Percentiles rank a stretch among this genome's conserved stretches.
Conservation (phyloP, 37 sponge, comb jelly and placozoan species). For the Theonella swinhoei region DNA sequence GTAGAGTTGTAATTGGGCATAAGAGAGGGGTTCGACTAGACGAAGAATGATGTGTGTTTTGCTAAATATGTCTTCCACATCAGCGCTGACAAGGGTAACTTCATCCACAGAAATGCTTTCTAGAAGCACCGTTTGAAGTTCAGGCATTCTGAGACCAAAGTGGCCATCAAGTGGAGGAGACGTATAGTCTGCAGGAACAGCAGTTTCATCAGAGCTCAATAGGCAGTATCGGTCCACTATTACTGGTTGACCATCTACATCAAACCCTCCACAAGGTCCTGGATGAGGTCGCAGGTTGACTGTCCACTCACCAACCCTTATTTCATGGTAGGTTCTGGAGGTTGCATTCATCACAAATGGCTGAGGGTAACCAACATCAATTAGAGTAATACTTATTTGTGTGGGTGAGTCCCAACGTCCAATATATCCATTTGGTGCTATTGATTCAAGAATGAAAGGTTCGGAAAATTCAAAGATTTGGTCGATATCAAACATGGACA, state of each 20-base stretch:
- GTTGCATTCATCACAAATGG: constrained; percentile 31
- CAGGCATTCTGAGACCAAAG: constrained; percentile 77
- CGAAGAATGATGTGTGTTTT: constrained; percentile 57
- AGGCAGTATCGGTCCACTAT: constrained; percentile 62
- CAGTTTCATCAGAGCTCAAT: constrained; percentile 47
- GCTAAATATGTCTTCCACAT: constrained; percentile 13
- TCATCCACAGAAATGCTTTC: constrained; percentile 50
- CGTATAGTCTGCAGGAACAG: constrained; percentile 29
- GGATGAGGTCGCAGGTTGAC: constrained; percentile 39
- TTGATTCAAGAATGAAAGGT: constrained; percentile 57
- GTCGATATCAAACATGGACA: constrained; percentile 59
- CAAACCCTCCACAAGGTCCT: constrained; percentile 83
- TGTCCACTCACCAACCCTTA: constrained; percentile 69
- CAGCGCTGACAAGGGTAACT: background rate
- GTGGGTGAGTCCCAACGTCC: constrained; percentile 66
- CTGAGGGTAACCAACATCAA: constrained; percentile 84
- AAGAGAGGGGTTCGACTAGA: constrained; percentile 65
- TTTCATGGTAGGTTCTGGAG: background rate
- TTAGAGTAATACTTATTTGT: constrained; percentile 55
- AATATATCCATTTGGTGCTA: constrained; percentile 31
- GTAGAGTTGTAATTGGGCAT: constrained; percentile 64
- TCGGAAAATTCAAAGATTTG: constrained; percentile 59
- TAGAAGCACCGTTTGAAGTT: constrained; percentile 44
- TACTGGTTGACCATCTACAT: constrained; percentile 23
- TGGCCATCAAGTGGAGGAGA: constrained; percentile 71